Base-by-base conservation (phyloP, 2,113 vertebrate genomes). In the Pungitius pungitius region DNA sequence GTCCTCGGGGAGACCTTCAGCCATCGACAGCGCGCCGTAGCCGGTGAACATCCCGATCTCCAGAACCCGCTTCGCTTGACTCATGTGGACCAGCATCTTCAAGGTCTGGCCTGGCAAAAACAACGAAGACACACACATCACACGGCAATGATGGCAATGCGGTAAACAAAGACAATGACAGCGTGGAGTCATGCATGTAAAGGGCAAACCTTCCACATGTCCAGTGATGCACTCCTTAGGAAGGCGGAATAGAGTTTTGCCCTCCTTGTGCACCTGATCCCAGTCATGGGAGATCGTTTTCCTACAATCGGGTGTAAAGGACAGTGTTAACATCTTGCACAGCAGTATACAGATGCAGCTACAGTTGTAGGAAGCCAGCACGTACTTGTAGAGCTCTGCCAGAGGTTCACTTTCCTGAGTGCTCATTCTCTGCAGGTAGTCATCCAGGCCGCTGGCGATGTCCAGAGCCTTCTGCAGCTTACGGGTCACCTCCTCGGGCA, bases 381-480 rank as follows among this genome's bases (percentile, higher is more conserved):
- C 78, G 14, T 86, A 92, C 91, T 78, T 51, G n/a, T 87, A 89
- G 17, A 94, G 79, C 55, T 92, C 90, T 2, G 89, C 85, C 33
- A 93, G 81, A 13, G 68, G 86, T 77, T 90, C 72, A 60, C 91
- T 94, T 71, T 93, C 87, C 22, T 58, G 77, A 63, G 87, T 33
- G 81, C 83, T 87, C 89, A 94, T 93, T 4, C 39, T 58, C 62
- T 92, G 90, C 72, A 94, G 62, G 85, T 93, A 95, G 73, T 73
- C 54, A 10, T 95, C 93, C 24, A 95, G 79, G 10, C 93, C 93
- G 7, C 89, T 75, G 42, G 92, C 88, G 14, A 94, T 88, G 80
- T 94, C 91, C 51, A 95, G 84, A 76, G 94, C 94, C 80, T 92
- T 92, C 73, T 94, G 85, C 70, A 95, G 20, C 51, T 92, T 86